Evolutionary conservation across 2,888 invertebrate species (phyloP).

Genomic region (Acrobeloides nanus): DNA sequence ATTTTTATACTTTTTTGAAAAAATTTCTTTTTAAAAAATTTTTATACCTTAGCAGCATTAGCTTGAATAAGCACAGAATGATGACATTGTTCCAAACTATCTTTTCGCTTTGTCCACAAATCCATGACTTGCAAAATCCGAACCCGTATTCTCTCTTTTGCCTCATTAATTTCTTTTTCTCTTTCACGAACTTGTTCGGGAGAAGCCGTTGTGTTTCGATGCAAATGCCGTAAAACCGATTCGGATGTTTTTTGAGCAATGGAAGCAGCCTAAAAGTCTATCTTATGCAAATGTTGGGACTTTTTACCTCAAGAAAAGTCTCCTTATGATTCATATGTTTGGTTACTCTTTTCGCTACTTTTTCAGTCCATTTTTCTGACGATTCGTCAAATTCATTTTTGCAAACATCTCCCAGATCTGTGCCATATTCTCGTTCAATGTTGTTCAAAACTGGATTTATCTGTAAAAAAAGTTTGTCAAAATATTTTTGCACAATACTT

Average conservation of each 20-base stretch:
- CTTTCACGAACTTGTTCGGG: constrained; percentile 9
- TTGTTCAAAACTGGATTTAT: constrained; percentile 13
- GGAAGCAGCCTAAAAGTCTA: constrained; percentile 7
- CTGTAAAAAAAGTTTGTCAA: too few relatives aligned
- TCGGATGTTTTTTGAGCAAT: constrained; percentile 18
- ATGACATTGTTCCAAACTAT: constrained; percentile 11
- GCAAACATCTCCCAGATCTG: constrained; percentile 12
- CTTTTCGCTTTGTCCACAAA: constrained; percentile 13
- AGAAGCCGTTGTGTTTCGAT: constrained; percentile 7
- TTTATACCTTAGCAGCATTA: constrained; percentile 1
- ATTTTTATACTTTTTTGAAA: too few relatives aligned
- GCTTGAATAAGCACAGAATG: constrained; percentile 3
- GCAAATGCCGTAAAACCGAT: constrained; percentile 7
- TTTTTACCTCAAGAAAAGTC: constrained; percentile 12
- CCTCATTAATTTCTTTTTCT: constrained; percentile 10
- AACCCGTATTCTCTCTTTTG: constrained; percentile 13
- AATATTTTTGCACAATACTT: too few relatives aligned
- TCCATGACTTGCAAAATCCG: constrained; percentile 7
- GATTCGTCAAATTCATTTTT: constrained; percentile 1
- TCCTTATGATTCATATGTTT: constrained; percentile 13
- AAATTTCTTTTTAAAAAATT: too few relatives aligned
- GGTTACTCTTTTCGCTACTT: constrained; percentile 3
- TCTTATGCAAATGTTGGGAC: not conserved
- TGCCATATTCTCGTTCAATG: constrained; percentile 10
- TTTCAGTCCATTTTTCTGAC: constrained; percentile 5